Base-by-base conservation (phyloP, 2,113 vertebrate genomes). In the Etheostoma cragini region DNA sequence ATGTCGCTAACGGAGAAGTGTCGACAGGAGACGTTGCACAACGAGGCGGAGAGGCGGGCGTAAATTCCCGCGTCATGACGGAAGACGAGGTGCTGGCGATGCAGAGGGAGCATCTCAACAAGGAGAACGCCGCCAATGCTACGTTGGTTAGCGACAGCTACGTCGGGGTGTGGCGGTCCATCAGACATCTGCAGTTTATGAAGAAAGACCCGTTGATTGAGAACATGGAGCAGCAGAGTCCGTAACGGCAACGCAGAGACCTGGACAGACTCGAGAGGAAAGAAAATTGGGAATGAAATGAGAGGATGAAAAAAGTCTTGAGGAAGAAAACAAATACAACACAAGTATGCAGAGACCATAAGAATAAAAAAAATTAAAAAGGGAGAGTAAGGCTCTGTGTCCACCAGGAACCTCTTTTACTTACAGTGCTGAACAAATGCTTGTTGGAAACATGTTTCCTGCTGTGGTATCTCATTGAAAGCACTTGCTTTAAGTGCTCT, bases 201-300 rank as follows among this genome's bases (percentile, higher is more conserved):
- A 98, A 97, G 91, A 97, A 97, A 85, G 97, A 98, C 89, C 96
- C 96, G 78, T 92, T 98, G 90, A 92, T 98, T 82, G 96, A 97
- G 70, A 97, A 99, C 60, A 97, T 98, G 93, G 97, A 98, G 89
- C 90, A 97, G 85, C 95, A 97, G 89, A 98, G 96, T 88, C 98
- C 97, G n/a, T 98, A 89, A 97, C 54, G 24, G 1, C 15, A 0
- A 35, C 19, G 30, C 52, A 5, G 53, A 67, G 33, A 68, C 54
- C 45, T 2, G 3, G 13, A 73, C 53, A 11, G 49, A 66, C 47
- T 21, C 33, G 13, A 8, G 6, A 24, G 6, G 30, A 14, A 15
- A 38, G 7, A 47, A 65, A 45, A 47, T n/a, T 22, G 3, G 3
- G 13, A 50, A 69, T 17, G 26, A 72, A 26, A 30, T 7, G 19